These are phyloP conservation scores for Acanthosoma haemorrhoidale DNA, from an alignment of 2,888 invertebrate genomes.

Conservation along the genomic window DNA sequence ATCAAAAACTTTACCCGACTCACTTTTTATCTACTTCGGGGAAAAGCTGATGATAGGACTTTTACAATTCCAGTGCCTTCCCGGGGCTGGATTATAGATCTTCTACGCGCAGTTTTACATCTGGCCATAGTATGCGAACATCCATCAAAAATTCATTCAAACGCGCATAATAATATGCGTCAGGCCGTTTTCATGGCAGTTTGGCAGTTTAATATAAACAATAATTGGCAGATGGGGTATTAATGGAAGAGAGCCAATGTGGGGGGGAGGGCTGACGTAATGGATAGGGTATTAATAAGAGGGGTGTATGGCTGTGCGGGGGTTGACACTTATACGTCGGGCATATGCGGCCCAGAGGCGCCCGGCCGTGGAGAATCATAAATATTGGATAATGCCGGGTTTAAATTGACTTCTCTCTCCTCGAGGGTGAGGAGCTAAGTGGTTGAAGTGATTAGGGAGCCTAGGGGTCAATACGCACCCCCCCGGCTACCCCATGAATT, in stretches of 20 bases:
- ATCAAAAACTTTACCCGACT: no score
- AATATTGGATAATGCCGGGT: slow-evolving; percentile 32
- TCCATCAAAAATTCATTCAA: no score
- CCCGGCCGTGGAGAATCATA: slow-evolving; percentile 30
- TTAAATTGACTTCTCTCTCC: slow-evolving; percentile 23
- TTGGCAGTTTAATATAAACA: slow-evolving; percentile 19
- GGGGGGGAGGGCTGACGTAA: slow-evolving; percentile 19
- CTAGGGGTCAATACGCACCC: slow-evolving; percentile 26
- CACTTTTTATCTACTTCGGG: no score
- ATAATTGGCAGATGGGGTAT: slow-evolving; percentile 26
- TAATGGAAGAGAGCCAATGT: not conserved
- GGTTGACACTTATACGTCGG: not conserved
- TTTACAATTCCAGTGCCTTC: no score
- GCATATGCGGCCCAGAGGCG: slow-evolving; percentile 20
- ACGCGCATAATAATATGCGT: not conserved
- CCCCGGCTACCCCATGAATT: slow-evolving; percentile 16
- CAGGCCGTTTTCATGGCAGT: not conserved
- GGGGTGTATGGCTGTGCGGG: not conserved
- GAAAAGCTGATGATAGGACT: no score
- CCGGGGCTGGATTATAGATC: no score
- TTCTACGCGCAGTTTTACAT: no score
- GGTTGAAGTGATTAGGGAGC: slow-evolving; percentile 26
- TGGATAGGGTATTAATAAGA: slow-evolving; percentile 30
- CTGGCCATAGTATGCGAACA: not conserved
- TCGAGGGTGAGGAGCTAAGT: slow-evolving; percentile 23